Conservation (phyloP, 2,113 vertebrate species). For the Aegotheles bennettii region DNA sequence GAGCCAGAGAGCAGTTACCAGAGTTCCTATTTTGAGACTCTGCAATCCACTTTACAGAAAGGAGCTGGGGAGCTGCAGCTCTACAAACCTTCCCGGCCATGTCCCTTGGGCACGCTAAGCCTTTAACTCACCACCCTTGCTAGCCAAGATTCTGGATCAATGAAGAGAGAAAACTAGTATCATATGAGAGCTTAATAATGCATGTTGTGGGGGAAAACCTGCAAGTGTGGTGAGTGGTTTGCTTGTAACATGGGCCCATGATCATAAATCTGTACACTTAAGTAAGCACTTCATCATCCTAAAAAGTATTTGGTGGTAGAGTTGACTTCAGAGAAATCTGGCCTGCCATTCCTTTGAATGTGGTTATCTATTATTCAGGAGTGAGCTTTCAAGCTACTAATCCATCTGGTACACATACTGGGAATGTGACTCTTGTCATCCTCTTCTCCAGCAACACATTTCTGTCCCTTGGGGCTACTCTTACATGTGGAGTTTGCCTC, state of each 20-base stretch:
- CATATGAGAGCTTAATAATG: not conserved
- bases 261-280: not conserved
- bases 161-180: not conserved
- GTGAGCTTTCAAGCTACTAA: not conserved
- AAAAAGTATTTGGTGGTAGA: not conserved
- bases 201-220: not conserved
- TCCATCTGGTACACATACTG: not conserved
- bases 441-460: not conserved
- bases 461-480: not conserved
- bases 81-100: accelerated
- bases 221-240: too few species aligned
- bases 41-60: not conserved
- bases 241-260: not conserved
- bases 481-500: not conserved
- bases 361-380: not conserved
- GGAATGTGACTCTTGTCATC: not conserved
- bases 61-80: not conserved
- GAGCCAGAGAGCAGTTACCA: not conserved
- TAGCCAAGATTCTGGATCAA: not conserved
- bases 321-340: not conserved
- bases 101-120: not conserved
- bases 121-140: accelerated
- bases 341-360: not conserved
- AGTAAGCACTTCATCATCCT: not conserved
- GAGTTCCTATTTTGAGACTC: not conserved